These are phyloP conservation scores for Lissocephala sabroskyi DNA, from an alignment of 2,888 invertebrate genomes.

Conservation along the genomic window DNA sequence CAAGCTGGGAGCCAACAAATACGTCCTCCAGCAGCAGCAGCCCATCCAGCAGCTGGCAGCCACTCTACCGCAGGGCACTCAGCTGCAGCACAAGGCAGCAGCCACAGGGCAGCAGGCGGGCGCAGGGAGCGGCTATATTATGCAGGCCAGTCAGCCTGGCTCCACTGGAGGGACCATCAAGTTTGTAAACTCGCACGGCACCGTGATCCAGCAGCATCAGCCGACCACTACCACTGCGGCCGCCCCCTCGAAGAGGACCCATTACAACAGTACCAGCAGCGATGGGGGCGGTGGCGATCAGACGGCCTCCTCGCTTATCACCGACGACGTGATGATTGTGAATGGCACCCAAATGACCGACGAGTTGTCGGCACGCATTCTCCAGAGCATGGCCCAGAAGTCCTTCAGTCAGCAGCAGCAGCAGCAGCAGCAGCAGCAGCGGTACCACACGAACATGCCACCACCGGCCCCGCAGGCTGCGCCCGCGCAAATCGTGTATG, in stretches of 20 bases:
- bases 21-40: conserved; percentile 55
- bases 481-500: conserved; percentile 39
- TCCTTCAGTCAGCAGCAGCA: conserved; percentile 56
- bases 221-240: conserved; percentile 26
- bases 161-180: conserved; percentile 63
- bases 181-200: conserved; percentile 72
- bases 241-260: conserved; percentile 29
- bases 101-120: not conserved
- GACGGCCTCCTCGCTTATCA: conserved; percentile 46
- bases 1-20: conserved; percentile 53
- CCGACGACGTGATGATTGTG: conserved; percentile 71
- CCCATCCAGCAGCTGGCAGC: conserved; percentile 45
- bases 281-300: conserved; percentile 18
- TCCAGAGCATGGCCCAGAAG: conserved; percentile 72
- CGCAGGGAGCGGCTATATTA: conserved; percentile 31
- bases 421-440: conserved; percentile 25
- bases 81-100: conserved; percentile 61
- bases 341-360: conserved; percentile 73
- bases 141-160: conserved; percentile 33
- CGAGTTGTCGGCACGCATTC: conserved; percentile 70
- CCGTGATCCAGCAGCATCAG: conserved; percentile 69
- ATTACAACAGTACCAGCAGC: conserved; percentile 41
- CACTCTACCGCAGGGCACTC: conserved; percentile 64
- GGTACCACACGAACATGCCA: conserved; percentile 55
- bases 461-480: conserved; percentile 57